These are phyloP conservation scores for Eupithecia exiguata DNA, from an alignment of 2,888 invertebrate species.

Conservation along the genomic window DNA sequence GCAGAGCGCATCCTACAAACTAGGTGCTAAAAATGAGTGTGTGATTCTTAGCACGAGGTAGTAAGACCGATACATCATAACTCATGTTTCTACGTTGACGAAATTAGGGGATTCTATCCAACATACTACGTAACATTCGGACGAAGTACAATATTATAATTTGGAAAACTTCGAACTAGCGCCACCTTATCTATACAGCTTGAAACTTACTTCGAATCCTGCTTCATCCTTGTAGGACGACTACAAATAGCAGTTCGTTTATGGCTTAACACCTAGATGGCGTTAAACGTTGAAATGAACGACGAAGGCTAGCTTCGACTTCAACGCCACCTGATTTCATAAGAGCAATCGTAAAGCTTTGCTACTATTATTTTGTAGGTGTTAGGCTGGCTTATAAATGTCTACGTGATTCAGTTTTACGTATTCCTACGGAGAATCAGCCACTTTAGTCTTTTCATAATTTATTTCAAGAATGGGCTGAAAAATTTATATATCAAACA, in stretches of 20 bases:
- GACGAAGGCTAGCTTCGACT: not conserved
- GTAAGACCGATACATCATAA: not conserved
- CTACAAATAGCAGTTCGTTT: not conserved
- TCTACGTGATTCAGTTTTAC: not conserved
- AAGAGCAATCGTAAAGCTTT: not conserved
- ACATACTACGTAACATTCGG: not conserved
- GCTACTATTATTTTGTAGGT: not conserved
- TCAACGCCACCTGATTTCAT: not conserved
- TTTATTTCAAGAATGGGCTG: too few species aligned
- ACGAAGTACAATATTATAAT: not conserved
- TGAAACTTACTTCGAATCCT: not conserved
- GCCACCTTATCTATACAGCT: not conserved
- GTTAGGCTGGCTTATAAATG: not conserved
- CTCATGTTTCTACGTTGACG: not conserved
- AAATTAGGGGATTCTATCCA: not conserved
- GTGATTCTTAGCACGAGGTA: not conserved
- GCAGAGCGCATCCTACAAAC: not conserved
- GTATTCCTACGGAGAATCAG: too few species aligned
- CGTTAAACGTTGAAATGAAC: not conserved
- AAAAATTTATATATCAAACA: too few species aligned
- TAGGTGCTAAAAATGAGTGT: not conserved
- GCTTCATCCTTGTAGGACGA: not conserved
- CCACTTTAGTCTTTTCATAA: not conserved
- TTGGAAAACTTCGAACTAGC: not conserved
- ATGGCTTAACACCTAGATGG: not conserved